These are phyloP conservation scores for Erebia epiphron DNA, from an alignment of 2,888 invertebrate species.

Conservation along the genomic window DNA sequence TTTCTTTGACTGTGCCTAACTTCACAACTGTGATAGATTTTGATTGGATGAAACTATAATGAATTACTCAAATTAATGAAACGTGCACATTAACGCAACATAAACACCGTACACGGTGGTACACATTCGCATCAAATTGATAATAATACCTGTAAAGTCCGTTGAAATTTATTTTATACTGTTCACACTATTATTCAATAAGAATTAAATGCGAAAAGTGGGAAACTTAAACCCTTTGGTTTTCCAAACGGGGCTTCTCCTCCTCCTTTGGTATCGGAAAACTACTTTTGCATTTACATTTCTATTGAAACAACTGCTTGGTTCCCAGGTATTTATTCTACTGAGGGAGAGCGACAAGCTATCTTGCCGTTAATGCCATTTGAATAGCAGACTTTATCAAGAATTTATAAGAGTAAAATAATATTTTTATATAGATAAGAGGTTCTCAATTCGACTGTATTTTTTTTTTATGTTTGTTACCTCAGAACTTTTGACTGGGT, in stretches of 20 bases:
- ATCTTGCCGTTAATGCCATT: conserved; percentile 4
- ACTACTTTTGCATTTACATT: conserved; percentile 24
- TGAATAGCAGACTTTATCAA: background rate
- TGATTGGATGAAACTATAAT: too few relatives aligned
- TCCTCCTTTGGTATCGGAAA: conserved; percentile 23
- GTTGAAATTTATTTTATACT: background rate
- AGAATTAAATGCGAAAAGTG: conserved; percentile 3
- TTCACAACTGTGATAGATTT: too few relatives aligned
- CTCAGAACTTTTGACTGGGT: too few relatives aligned
- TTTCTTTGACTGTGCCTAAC: too few relatives aligned
- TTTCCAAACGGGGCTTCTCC: conserved; percentile 5
- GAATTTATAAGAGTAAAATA: background rate
- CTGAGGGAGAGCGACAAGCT: background rate
- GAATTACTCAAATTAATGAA: too few relatives aligned
- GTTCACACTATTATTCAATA: background rate
- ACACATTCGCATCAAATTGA: too few relatives aligned
- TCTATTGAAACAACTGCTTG: conserved; percentile 25
- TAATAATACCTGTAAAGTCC: too few relatives aligned
- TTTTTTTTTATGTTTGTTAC: too few relatives aligned
- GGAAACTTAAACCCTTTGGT: background rate
- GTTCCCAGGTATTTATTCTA: conserved; percentile 12
- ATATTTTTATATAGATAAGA: too few relatives aligned
- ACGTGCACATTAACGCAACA: too few relatives aligned
- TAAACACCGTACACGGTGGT: too few relatives aligned
- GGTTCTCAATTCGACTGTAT: too few relatives aligned